Evolutionary conservation across 2,113 vertebrate species (phyloP), one percentile per base, ranked within the genome.

Genomic region (Caloenas nicobarica): DNA sequence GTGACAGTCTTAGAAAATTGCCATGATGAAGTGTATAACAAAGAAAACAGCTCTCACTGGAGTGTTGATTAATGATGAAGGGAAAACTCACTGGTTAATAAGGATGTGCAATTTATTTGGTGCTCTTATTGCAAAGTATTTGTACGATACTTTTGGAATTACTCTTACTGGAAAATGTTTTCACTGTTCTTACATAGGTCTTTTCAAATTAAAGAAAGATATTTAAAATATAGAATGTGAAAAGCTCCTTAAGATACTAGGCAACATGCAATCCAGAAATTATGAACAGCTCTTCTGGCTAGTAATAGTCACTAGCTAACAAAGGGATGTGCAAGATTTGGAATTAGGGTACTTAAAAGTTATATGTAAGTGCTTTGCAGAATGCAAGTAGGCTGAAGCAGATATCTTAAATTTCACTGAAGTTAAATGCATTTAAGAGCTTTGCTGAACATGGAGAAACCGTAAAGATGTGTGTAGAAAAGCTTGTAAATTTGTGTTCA

Each of bases 141-240:
- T 48, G 19, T 70, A n/a, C 42, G 54, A 50, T 3, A 19, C 29
- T 91, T 61, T 25, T 12, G 42, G 40, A 80, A 78, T 10, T 24
- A 28, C 29, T 62, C 62, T 11, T 15, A 38, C 5, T 18, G 29
- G 31, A 51, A 77, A 58, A 21, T 14, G 15, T 53, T 91, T 79
- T 48, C 69, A 11, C 11, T 56, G 33, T 48, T 62, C 36, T 83
- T n/a, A 42, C 0, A 0, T 0, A 1, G 14, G n/a, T 66, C 40
- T 61, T 57, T 66, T 51, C 28, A 51, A 71, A 65, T 28, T 22
- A 48, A 66, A 33, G 36, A 73, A 57, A 50, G 1, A 2, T 31
- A 50, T 44, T 60, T 54, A 24, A 57, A 64, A 84, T 26, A 33
- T 0, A 31, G 57, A 61, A 44, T 2, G 29, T 34, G 40, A 74